Evolutionary conservation across 2,113 vertebrate genomes (phyloP).

Genomic region (Cricetomys ansorgei): DNA sequence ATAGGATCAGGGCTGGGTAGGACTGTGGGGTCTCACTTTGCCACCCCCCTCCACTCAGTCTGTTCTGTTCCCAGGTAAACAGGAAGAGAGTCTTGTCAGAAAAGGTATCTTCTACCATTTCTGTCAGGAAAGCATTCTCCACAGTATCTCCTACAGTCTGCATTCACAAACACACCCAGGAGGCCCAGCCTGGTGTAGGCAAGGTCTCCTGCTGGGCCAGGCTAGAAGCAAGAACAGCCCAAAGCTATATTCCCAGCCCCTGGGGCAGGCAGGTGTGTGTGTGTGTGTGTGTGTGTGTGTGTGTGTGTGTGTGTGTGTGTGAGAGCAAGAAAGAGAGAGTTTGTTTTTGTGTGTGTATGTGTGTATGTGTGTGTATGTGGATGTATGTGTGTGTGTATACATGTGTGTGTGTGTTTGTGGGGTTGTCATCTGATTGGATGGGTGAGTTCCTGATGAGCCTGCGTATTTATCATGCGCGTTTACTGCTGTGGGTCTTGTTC

Average conservation of each 20-base stretch:
- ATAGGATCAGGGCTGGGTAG: constrained; percentile 39
- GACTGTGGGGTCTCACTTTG: not conserved
- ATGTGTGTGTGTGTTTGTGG: not conserved
- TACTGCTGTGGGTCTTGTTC: not conserved
- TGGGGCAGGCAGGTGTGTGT: not conserved
- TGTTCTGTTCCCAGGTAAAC: not conserved
- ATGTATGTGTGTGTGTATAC: not conserved
- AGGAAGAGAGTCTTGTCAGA: not conserved
- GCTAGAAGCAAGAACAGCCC: not conserved
- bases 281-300: not conserved
- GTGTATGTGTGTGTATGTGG: not conserved
- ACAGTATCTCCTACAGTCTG: not conserved
- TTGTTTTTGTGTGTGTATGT: not conserved
- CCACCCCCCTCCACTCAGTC: not conserved
- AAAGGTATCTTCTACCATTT: constrained; percentile 44
- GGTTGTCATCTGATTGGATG: too few species aligned
- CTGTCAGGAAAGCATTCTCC: not conserved
- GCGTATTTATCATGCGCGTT: not conserved
- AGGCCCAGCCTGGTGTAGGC: accelerated
- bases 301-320: not conserved
- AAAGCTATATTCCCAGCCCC: accelerated
- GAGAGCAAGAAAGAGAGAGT: too few species aligned
- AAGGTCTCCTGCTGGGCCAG: accelerated
- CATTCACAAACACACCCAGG: not conserved
- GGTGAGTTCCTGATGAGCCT: not conserved